Evolutionary conservation across 2,797 vertebrate species (phyloP), one percentile per base, ranked within the genome.

Genomic region (Malurus splendens): DNA sequence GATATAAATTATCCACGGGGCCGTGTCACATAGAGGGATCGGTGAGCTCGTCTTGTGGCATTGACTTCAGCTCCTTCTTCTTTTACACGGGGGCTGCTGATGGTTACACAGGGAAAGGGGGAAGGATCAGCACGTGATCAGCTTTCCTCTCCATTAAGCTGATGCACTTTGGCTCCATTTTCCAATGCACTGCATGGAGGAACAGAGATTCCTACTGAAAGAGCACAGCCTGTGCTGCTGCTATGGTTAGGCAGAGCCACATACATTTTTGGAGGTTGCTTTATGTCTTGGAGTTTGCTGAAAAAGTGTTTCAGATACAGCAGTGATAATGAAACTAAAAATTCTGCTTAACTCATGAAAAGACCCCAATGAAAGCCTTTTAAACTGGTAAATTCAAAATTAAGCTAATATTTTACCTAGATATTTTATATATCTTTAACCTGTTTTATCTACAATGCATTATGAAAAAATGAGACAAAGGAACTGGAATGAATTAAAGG

Each of bases 1-100:
- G 36, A 45, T 82, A 94, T 94, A 76, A 93, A 93, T 95, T 94
- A 90, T 92, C 89, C 91, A 87, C 59, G 2, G 87, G 65, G 14
- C 33, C 6, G 1, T 93, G 93, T 90, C 92, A 89, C 70, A 44
- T 33, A 39, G 55, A 90, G 87, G 59, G 48, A 93, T 1, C 33
- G 15, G 41, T 24, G 19, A 86, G 60, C 52, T 87, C 41, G 28
- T 86, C 66, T 89, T 10, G 15, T 62, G 7, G 70, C 0, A 19
- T 9, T 59, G 82, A 78, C 64, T 87, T 66, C 70, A 28, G 66
- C 27, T 86, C 59, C 71, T 73, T 14, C 60, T 33, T 9, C 79
- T 86, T 81, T 93, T 90, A 68, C 87, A 89, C 70, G 73, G 66
- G 59, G 52, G 10, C 59, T 61, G 41, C 59, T 86, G 85, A 56